Conservation (phyloP, 2,797 vertebrate genomes). For the Acrossocheilus fasciatus region DNA sequence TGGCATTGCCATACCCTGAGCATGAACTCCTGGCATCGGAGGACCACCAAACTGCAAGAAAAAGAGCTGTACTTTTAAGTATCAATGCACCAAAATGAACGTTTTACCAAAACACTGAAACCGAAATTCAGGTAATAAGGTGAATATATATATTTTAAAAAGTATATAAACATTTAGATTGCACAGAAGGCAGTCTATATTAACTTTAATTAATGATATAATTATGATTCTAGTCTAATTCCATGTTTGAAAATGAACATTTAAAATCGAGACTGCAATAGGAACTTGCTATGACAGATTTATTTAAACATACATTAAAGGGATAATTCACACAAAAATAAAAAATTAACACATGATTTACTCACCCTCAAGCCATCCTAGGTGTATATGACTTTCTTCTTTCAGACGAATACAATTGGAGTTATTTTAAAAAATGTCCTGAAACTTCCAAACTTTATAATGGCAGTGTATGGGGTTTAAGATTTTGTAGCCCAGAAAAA, state of each 20-base stretch:
- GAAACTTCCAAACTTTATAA: too few species aligned
- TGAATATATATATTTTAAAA: not conserved
- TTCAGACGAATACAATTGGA: too few species aligned
- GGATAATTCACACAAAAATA: too few species aligned
- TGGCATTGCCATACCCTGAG: conserved; percentile 77
- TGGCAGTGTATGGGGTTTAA: too few species aligned
- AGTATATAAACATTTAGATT: not conserved
- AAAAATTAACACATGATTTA: too few species aligned
- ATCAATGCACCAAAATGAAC: not conserved
- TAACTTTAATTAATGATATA: not conserved
- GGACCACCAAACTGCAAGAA: conserved; percentile 79
- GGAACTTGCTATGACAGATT: not conserved
- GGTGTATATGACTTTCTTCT: too few species aligned
- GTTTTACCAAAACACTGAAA: too few species aligned
- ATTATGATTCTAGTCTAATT: not conserved
- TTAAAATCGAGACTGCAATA: not conserved
- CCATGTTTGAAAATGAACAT: not conserved
- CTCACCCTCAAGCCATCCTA: too few species aligned
- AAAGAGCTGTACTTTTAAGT: not conserved
- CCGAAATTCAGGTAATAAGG: not conserved
- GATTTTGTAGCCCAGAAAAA: too few species aligned
- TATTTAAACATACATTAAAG: not conserved
- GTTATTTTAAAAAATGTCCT: too few species aligned
- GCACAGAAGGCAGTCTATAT: not conserved
- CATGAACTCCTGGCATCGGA: conserved; percentile 77